Evolutionary conservation across 2,113 vertebrate genomes (phyloP).

Genomic region (Paracanthobrama guichenoti): DNA sequence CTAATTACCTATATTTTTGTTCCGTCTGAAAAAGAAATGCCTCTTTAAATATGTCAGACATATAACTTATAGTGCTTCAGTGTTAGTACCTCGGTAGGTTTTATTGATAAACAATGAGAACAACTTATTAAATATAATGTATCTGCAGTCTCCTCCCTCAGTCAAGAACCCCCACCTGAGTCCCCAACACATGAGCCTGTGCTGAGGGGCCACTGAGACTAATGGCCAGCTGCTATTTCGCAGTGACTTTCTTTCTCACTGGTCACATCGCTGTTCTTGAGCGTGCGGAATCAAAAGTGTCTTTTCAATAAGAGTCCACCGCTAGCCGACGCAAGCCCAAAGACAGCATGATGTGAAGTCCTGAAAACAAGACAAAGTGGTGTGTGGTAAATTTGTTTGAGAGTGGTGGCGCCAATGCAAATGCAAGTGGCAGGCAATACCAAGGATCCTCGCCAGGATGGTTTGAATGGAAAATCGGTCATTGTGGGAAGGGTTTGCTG

Average conservation of each 20-base stretch:
- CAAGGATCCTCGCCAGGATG: slow-evolving; percentile 51
- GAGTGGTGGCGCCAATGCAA: slow-evolving; percentile 58
- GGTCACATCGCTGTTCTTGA: slow-evolving; percentile 49
- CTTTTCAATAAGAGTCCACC: slow-evolving; percentile 21
- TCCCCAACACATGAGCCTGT: slow-evolving; percentile 42
- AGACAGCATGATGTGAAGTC: slow-evolving; percentile 47
- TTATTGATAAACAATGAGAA: neutral
- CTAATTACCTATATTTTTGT: neutral
- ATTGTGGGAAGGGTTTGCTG: slow-evolving; percentile 74
- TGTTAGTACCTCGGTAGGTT: neutral
- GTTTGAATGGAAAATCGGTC: slow-evolving; percentile 70
- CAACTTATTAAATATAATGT: slow-evolving; percentile 13
- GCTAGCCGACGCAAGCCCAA: slow-evolving; percentile 39
- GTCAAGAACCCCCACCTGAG: slow-evolving; percentile 41
- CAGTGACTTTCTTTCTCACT: slow-evolving; percentile 52
- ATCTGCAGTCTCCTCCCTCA: slow-evolving; percentile 35
- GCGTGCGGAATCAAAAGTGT: slow-evolving; percentile 33
- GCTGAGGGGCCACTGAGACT: slow-evolving; percentile 55
- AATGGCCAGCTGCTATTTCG: slow-evolving; percentile 58
- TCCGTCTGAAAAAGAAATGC: neutral
- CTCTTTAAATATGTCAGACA: neutral
- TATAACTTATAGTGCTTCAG: neutral
- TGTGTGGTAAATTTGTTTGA: slow-evolving; percentile 59
- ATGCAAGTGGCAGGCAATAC: slow-evolving; percentile 65
- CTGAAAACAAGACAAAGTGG: slow-evolving; percentile 59